Evolutionary conservation across 2,797 vertebrate species (phyloP), one percentile per base, ranked within the genome.

Genomic region (Xerus rutilus): DNA sequence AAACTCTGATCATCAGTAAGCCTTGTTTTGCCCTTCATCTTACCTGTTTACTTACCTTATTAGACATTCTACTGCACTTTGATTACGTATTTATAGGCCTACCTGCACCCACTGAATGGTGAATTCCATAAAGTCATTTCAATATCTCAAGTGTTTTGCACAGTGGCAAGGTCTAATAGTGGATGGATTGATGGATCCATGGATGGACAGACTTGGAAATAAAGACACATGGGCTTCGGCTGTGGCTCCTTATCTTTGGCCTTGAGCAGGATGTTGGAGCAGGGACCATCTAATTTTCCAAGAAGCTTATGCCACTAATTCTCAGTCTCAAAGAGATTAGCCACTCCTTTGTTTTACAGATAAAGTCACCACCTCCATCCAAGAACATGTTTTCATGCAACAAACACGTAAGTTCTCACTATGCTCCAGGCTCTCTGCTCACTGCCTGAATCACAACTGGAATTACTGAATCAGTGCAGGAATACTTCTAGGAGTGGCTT

Each of bases 61-160:
- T 85, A 45, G 39, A 25, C 47, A 89, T 62, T n/a, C 35, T 91
- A 69, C 39, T 47, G 35, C 23, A 17, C 1, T 67, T 39, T 3
- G 52, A 35, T 25, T 18, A 23, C 57, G 21, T 86, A 2, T 52
- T 91, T 76, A 54, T 10, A 49, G 85, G 18, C 64, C 81, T 49
- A 17, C 35, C 43, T 84, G 49, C 10, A 35, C 20, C 20, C 43
- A 23, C 0, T 45, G 52, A 18, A 45, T n/a, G 7, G 39, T 47
- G 7, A 94, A 67, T 62, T 87, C 25, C 28, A 30, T n/a, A 47
- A 69, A 81, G 32, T 93, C 43, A 43, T 81, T 96, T 93, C 69
- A 79, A 1, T 79, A 47, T 85, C 82, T 77, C 77, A 28, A 86
- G 43, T n/a, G 49, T 67, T 54, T 89, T 39, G 12, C 32, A 86